Percentiles rank a stretch among this genome's conserved stretches.
Conservation (phyloP, 2,113 vertebrate genomes). For the Charadrius vociferus region DNA sequence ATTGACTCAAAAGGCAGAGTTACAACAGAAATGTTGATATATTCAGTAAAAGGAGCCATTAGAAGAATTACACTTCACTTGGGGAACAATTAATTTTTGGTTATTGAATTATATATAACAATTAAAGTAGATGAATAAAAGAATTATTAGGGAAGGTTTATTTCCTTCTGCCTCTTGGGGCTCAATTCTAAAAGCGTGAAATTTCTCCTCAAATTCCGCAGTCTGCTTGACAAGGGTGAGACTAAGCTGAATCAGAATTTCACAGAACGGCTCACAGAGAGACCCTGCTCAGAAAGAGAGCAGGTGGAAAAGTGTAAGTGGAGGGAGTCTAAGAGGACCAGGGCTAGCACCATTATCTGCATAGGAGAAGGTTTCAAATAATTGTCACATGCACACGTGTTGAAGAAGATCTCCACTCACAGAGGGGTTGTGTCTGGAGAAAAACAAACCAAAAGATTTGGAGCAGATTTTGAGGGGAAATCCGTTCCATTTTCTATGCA, state of each 20-base stretch:
- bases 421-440: background rate
- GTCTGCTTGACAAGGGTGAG: background rate
- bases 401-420: background rate
- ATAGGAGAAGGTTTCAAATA: background rate
- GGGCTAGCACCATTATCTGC: background rate
- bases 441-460: background rate
- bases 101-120: background rate
- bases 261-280: background rate
- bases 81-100: background rate
- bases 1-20: constrained; percentile 23
- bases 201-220: background rate
- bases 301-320: background rate
- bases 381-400: background rate
- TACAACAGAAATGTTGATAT: background rate
- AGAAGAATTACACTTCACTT: constrained; percentile 7
- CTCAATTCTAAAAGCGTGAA: background rate
- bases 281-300: background rate
- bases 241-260: background rate
- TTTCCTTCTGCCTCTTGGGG: background rate
- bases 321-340: background rate
- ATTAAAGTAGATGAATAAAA: background rate
- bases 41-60: background rate
- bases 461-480: background rate
- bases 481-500: background rate
- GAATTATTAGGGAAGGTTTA: background rate